Conservation (phyloP, 2,113 vertebrate genomes). For the Apodemus sylvaticus region DNA sequence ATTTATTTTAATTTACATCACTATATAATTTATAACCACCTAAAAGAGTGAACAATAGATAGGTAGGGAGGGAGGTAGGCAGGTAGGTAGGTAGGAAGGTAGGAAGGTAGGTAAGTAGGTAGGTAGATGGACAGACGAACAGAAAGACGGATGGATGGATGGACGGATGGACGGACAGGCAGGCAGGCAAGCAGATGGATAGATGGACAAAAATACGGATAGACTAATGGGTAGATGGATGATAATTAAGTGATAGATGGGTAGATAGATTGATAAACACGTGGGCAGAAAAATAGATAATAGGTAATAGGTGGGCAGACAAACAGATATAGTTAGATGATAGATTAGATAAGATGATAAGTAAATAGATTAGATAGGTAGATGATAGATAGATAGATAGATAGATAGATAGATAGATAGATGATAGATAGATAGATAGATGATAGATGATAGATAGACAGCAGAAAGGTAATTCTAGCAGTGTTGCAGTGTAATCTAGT, state of each 20-base stretch:
- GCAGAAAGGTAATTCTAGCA: no score
- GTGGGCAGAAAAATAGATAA: no score
- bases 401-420: background rate
- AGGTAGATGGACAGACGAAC: background rate
- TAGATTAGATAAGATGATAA: background rate
- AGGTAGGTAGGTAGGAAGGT: no score
- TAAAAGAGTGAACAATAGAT: no score
- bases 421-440: no score
- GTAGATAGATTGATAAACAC: background rate
- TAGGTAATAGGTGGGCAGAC: no score
- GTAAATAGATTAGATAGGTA: background rate
- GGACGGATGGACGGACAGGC: background rate
- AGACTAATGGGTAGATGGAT: background rate
- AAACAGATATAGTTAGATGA: no score
- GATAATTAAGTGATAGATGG: background rate
- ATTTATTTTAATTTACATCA: slow-evolving; percentile 10
- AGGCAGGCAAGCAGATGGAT: background rate
- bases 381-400: background rate
- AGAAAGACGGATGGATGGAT: background rate
- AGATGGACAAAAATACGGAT: background rate
- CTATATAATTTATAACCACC: no score
- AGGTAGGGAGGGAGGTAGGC: no score
- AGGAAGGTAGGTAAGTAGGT: background rate
- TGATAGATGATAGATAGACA: no score
- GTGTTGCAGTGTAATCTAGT: background rate